Conservation (phyloP, 2,113 vertebrate genomes). For the Laticauda laticaudata region DNA sequence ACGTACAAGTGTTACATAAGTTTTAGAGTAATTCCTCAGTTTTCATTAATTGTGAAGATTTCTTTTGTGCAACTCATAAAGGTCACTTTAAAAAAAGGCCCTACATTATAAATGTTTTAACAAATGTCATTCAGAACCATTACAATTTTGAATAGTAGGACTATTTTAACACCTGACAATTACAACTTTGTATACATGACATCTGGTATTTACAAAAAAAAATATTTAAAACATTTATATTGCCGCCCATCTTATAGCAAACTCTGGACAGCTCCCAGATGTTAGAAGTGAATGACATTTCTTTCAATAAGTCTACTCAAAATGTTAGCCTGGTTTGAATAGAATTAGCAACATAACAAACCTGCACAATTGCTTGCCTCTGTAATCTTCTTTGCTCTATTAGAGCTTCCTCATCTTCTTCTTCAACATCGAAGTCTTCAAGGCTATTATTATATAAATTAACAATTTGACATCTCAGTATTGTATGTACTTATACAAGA, state of each 20-base stretch:
- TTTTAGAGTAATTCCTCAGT: background rate
- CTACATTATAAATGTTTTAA: background rate
- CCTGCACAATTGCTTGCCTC: slow-evolving; percentile 92
- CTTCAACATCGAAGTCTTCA: slow-evolving; percentile 93
- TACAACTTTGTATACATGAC: background rate
- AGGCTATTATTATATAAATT: slow-evolving; percentile 69
- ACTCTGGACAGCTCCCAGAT: background rate
- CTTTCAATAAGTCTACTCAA: background rate
- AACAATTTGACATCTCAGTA: background rate
- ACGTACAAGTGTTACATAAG: background rate
- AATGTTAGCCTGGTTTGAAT: background rate
- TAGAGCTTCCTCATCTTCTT: slow-evolving; percentile 93
- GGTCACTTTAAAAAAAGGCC: background rate
- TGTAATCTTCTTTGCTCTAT: slow-evolving; percentile 93
- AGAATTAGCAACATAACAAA: slow-evolving; percentile 47
- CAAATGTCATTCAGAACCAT: background rate
- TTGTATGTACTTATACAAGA: background rate
- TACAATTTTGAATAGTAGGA: background rate
- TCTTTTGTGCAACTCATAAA: background rate
- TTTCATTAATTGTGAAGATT: background rate
- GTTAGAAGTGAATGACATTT: background rate
- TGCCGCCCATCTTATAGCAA: background rate
- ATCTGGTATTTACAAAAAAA: background rate
- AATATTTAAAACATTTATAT: background rate
- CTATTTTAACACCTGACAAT: background rate